phyloP scores from a whole-genome alignment of 2,797 vertebrate genomes.

The Hypotaenidia okinawae region DNA sequence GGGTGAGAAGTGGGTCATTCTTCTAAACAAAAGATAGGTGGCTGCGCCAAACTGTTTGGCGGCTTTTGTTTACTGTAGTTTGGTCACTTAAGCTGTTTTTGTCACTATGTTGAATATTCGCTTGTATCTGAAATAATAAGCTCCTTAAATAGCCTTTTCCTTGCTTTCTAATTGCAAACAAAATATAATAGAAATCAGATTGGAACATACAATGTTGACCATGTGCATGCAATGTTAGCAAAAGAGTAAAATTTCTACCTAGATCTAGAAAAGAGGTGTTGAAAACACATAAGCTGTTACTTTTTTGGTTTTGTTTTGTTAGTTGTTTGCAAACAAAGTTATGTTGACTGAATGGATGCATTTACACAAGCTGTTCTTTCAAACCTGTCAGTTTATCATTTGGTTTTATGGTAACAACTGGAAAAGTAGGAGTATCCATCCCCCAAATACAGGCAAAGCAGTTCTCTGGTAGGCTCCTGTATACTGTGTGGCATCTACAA shows the following conservation, averaged over 20 bases:
- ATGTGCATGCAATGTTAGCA: neutral
- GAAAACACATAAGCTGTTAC: neutral
- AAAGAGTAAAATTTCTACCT: neutral
- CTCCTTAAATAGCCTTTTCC: neutral
- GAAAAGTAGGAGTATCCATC: neutral
- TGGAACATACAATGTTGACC: neutral
- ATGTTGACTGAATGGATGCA: neutral
- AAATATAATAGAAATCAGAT: neutral
- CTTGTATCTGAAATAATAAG: neutral
- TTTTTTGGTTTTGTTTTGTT: neutral
- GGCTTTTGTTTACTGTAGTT: neutral
- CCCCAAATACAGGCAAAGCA: neutral
- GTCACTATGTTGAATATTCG: fast-evolving
- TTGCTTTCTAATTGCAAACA: neutral
- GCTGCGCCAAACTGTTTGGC: neutral
- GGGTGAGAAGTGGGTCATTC: neutral
- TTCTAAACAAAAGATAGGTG: neutral
- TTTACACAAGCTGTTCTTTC: neutral
- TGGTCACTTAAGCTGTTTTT: neutral
- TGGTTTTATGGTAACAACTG: neutral
- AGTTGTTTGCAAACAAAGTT: neutral
- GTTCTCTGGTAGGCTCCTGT: neutral
- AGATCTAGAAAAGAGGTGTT: neutral
- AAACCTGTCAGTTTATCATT: neutral
- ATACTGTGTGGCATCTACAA: neutral